Conservation (phyloP, 2,888 invertebrate genomes). For the Pollenia amentaria region DNA sequence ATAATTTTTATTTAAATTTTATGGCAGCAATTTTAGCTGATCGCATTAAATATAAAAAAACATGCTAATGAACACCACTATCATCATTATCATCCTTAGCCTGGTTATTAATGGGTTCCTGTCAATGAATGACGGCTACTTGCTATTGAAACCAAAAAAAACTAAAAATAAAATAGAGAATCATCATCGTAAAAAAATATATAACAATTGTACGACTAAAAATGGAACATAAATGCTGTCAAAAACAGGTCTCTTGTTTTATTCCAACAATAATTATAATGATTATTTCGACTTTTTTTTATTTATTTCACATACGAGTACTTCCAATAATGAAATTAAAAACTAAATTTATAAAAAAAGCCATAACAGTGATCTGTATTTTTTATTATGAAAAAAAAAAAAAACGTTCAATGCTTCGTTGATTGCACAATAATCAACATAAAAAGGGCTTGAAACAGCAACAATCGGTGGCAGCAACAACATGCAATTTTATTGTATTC, state of each 20-base stretch:
- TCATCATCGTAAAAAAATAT: conserved; percentile 1
- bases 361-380: conserved; percentile 68
- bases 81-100: conserved; percentile 45
- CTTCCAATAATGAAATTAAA: conserved; percentile 11
- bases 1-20: conserved; percentile 53
- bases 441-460: conserved; percentile 61
- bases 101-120: conserved; percentile 53
- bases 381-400: conserved; percentile 24
- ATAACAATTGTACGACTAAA: conserved; percentile 60
- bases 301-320: conserved; percentile 43
- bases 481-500: conserved; percentile 52
- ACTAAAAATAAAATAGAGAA: not conserved
- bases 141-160: conserved; percentile 28
- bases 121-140: conserved; percentile 68
- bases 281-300: conserved; percentile 53
- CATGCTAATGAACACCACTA: conserved; percentile 56
- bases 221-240: conserved; percentile 56
- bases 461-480: conserved; percentile 50
- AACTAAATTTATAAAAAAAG: conserved; percentile 45
- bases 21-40: conserved; percentile 54
- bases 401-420: conserved; percentile 80
- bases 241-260: conserved; percentile 67
- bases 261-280: conserved; percentile 50
- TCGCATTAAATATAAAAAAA: conserved; percentile 34
- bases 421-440: conserved; percentile 82